Base-by-base conservation (phyloP, 1,140 invertebrate genomes). In the Phenacoccus solenopsis region DNA sequence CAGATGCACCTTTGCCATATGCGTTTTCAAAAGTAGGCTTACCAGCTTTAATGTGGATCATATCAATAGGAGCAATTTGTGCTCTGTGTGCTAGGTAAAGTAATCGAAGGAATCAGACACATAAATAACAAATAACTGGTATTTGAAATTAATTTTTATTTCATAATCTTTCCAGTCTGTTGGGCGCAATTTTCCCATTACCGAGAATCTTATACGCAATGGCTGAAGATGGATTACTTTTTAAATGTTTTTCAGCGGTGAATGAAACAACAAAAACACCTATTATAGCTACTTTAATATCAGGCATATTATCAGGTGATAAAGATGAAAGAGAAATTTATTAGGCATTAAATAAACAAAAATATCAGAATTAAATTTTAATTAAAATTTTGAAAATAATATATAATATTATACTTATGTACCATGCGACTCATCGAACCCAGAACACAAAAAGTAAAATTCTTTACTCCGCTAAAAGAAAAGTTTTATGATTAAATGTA, bases 151-250 rank as follows among this genome's bases (percentile, higher is more conserved):
- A n/a, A n/a, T 32, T 32, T 32, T 32, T 32, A n/a, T 20, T 20
- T 20, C 16, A 30, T 73, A 73, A 72, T 49, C 69, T 73, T 80
- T 82, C 28, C 77, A 92, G 90, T 80, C 81, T 94, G 0, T 84
- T 94, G 68, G 89, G 92, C 1, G 91, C 89, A 0, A 77, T 94
- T 0, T 96, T 92, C 76, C 88, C 90, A 0, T 77, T 94, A 20
- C 90, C 92, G 0, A 81, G 91, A 21, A 90, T 90, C 69, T 84
- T 93, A 75, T 95, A 94, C 75, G 87, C 91, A 0, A 94, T 96
- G 91, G 88, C 92, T 0, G 83, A 84, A 24, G 93, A 96, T 76
- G 93, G 93, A 0, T 78, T 96, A 1, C 80, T 95, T 0, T 93
- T 93, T 74, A 83, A 86, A 22, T 90, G 89, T 72, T 82, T 95